Conservation (phyloP, 2,797 vertebrate species). For the Hemitrygon akajei region DNA sequence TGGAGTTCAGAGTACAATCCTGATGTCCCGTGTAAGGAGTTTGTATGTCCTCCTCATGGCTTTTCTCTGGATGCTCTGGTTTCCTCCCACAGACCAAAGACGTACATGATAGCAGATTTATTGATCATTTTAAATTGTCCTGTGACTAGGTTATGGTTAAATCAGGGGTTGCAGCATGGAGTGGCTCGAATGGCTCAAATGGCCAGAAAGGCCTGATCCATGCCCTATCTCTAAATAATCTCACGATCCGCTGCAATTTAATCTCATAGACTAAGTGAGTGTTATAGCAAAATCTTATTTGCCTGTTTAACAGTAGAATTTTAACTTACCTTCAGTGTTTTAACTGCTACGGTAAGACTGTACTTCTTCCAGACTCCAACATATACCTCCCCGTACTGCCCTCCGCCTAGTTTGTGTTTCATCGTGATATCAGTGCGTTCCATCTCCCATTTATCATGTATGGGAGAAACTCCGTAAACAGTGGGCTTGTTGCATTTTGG, state of each 20-base stretch:
- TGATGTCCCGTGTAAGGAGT: no score
- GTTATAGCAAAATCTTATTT: neutral
- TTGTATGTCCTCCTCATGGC: no score
- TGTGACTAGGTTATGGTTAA: no score
- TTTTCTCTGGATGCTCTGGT: no score
- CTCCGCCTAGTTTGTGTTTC: conserved; percentile 98
- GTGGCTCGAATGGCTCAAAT: no score
- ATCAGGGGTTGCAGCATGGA: no score
- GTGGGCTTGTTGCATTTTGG: conserved; percentile 99
- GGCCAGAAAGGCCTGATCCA: no score
- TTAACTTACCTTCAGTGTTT: conserved; percentile 82
- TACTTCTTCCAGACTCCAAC: conserved; percentile 98
- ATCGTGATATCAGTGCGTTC: conserved; percentile 98
- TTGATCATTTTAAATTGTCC: no score
- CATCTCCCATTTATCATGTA: conserved; percentile 99
- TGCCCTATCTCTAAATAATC: no score
- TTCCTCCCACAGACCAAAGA: no score
- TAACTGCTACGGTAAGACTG: conserved; percentile 92
- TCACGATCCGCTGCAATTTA: neutral
- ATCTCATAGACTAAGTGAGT: neutral
- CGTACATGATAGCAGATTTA: no score
- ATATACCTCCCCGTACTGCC: conserved; percentile 96
- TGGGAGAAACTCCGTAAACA: conserved; percentile 94
- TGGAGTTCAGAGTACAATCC: no score
- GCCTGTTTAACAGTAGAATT: neutral